Evolutionary conservation across 2,797 vertebrate species (phyloP), one percentile per base, ranked within the genome.

Genomic region (Diceros bicornis): DNA sequence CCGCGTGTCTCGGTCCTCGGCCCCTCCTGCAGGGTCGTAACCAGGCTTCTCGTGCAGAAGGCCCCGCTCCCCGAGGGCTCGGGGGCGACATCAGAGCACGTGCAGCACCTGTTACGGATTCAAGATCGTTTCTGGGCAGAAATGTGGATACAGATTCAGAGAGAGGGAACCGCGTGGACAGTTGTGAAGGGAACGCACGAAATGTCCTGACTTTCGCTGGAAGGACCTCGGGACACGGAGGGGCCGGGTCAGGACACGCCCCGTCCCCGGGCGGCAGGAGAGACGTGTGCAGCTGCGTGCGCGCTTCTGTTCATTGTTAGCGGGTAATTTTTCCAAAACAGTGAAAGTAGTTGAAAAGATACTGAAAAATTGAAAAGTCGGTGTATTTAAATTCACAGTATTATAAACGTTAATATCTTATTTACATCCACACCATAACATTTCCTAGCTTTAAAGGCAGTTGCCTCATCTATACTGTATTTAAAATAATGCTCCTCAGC

Each of bases 161-260:
- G 32, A 3, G 18, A 8, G 41, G 2, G 59, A 64, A 52, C 59
- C 4, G 0, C 9, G 52, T 61, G 55, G 18, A 57, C 12, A 1
- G 20, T 1, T 18, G 37, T 3, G 68, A 20, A 21, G 21, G 34
- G 52, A 37, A 1, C 6, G 25, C 1, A 10, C 13, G 2, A 34
- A 18, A 81, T 18, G 34, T 25, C 32, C 0, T 37, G 57, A 2
- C 11, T 9, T 34, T 8, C 21, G 3, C 29, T 17, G 0, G 14
- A 11, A 5, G 34, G 55, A 8, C 13, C 2, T 3, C 32, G 41
- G 37, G 86, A 17, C 21, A 1, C 4, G 1, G 21, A 27, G 34
- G 55, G 32, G 32, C 71, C 20, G 6, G 37, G 29, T 21, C 5
- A 59, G 2, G 71, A 2, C 4, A 6, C 44, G 4, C 47, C 82